Evolutionary conservation across 2,113 vertebrate species (phyloP).

Genomic region (Sylvicapra grimmia): DNA sequence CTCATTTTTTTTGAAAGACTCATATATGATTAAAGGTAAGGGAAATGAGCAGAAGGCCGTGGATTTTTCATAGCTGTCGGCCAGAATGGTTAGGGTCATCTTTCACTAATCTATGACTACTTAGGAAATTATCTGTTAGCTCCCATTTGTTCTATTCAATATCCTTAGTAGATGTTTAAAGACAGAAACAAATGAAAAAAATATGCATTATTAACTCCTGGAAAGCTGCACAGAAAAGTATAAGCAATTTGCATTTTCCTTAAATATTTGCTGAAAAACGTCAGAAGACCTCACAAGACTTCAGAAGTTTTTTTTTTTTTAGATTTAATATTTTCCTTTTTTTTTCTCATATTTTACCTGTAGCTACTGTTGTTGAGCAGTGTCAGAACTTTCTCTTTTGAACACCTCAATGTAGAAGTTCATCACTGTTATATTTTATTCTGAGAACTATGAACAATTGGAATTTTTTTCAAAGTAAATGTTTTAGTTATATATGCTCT

Average conservation of each 20-base stretch:
- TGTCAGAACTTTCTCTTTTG: not conserved
- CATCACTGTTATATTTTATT: not conserved
- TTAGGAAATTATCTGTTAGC: constrained; percentile 66
- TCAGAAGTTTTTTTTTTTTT: not conserved
- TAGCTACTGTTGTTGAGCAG: not conserved
- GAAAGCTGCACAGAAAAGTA: not conserved
- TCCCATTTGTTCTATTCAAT: constrained; percentile 54
- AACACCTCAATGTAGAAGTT: not conserved
- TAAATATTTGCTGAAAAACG: not conserved
- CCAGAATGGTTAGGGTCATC: constrained; percentile 25
- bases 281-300: not conserved
- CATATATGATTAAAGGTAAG: constrained; percentile 60
- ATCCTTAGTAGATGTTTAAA: not conserved
- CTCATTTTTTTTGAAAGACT: constrained; percentile 12
- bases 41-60: constrained; percentile 54
- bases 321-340: not conserved
- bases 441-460: not conserved
- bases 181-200: constrained; percentile 58
- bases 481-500: not conserved
- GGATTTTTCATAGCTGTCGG: constrained; percentile 62
- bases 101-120: constrained; percentile 48
- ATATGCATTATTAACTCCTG: constrained; percentile 44
- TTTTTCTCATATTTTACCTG: too few relatives aligned
- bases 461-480: not conserved
- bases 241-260: not conserved